A percentile compares a stretch with the other conserved stretches of the same genome.
These are phyloP conservation scores for Aegithalos caudatus DNA, from an alignment of 2,113 vertebrate genomes.

Conservation along the genomic window DNA sequence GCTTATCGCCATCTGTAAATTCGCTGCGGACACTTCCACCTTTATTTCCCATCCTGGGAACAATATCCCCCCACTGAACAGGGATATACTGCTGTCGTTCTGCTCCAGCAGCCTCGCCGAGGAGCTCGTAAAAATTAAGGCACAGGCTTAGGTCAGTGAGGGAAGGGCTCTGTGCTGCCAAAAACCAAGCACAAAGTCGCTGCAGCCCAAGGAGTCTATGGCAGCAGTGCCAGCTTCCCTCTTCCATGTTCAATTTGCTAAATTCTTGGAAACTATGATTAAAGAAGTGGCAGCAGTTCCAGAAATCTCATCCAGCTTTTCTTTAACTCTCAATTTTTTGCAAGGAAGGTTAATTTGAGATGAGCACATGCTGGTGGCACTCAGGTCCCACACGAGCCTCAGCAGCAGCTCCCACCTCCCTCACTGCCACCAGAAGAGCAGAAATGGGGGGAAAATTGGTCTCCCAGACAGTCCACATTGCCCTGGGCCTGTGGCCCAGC, in stretches of 20 bases:
- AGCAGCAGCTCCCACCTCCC: not conserved
- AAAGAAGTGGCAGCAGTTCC: constrained; percentile 21
- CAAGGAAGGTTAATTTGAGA: constrained; percentile 24
- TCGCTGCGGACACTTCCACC: constrained; percentile 16
- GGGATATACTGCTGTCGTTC: not conserved
- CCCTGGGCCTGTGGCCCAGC: not conserved
- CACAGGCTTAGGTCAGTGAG: constrained; percentile 34
- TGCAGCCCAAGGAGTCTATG: constrained; percentile 33
- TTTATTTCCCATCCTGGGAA: constrained; percentile 53
- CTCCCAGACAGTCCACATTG: not conserved
- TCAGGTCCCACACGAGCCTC: not conserved
- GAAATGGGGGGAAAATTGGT: not conserved
- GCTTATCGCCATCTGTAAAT: constrained; percentile 70
- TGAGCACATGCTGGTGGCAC: not conserved
- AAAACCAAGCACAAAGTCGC: constrained; percentile 12
- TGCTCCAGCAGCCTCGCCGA: not conserved
- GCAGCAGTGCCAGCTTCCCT: constrained; percentile 27
- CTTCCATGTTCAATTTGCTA: constrained; percentile 59
- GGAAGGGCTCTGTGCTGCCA: constrained; percentile 44
- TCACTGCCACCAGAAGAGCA: not conserved
- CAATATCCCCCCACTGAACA: not conserved
- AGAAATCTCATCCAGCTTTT: constrained; percentile 37
- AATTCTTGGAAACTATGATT: constrained; percentile 61
- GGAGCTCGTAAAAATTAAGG: constrained; percentile 56
- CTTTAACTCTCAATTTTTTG: constrained; percentile 18